phyloP scores from a whole-genome alignment of 2,113 vertebrate genomes.

The Corapipo altera region DNA sequence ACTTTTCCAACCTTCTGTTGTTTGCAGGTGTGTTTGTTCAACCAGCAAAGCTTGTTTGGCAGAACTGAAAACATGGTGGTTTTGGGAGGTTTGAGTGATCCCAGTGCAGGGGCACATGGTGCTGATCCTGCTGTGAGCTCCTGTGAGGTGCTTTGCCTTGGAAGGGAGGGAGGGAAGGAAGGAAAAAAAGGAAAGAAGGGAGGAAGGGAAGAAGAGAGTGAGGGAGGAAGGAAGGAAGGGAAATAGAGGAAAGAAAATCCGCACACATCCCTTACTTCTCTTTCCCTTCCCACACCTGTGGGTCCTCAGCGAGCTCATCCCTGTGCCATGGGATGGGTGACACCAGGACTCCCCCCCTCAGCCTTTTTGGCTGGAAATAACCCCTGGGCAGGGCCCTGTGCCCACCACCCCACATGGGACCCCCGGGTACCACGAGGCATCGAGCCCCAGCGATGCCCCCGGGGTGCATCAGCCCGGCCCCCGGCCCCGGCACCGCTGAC shows the following conservation, averaged over 20 bases:
- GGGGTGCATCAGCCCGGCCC: neutral
- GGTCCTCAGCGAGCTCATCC: neutral
- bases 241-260: too few species aligned
- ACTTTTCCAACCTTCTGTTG: neutral
- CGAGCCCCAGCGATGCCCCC: rapidly evolving
- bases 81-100: rapidly evolving
- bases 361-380: rapidly evolving
- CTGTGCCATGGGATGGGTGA: rapidly evolving
- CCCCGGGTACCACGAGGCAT: rapidly evolving
- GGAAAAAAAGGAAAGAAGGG: neutral
- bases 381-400: neutral
- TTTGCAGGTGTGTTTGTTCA: neutral
- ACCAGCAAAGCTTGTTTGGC: neutral
- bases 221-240: neutral
- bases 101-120: rapidly evolving
- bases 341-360: neutral
- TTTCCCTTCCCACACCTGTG: rapidly evolving
- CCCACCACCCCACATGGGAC: rapidly evolving
- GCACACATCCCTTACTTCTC: neutral
- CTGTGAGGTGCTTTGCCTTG: neutral
- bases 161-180: too few species aligned
- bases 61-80: neutral
- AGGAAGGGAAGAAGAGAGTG: too few species aligned
- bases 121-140: neutral
- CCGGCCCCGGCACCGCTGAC: neutral